Evolutionary conservation across 2,888 invertebrate genomes (phyloP), one percentile per base, ranked within the genome.

Genomic region (Drosophila borborema): DNA sequence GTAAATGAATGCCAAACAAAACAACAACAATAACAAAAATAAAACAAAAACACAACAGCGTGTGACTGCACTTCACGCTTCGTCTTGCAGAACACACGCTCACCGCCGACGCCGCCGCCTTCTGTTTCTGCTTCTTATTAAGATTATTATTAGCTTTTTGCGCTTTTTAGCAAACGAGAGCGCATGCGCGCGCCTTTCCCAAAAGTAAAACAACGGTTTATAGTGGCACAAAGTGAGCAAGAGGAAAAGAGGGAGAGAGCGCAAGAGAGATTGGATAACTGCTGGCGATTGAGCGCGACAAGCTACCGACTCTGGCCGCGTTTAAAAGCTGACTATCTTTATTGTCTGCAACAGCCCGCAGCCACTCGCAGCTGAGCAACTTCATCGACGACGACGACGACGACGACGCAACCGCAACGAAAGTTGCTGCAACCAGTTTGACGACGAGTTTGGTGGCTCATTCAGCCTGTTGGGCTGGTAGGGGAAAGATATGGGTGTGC

Each of bases 1-100:
- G 51, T 7, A 51, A 14, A n/a, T 3, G 68, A 49, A 55, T 67
- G 41, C 51, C 67, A 58, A 53, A 55, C 48, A 58, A 12, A 49
- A 54, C 23, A 23, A 4, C 46, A 45, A 56, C 31, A 36, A 64
- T 12, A 63, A 46, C 45, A 62, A 53, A 60, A 83, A 75, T 48
- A 77, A 73, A 64, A 62, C 62, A 75, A 68, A 28, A 73, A 68
- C 51, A 72, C 61, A 72, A 62, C 62, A 54, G 58, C 68, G 66
- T 67, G 63, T 41, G 41, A 38, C 67, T 89, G 85, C 86, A 88
- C 89, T 90, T 87, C 90, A 87, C 87, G 89, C 89, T 87, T 54
- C 84, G 89, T 82, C 82, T 90, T 86, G 90, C 90, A 87, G 90
- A 86, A 86, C 90, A 90, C 76, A 69, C 71, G 66, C 74, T 79